Evolutionary conservation across 2,113 vertebrate species (phyloP).

Genomic region (Microcebus ravelobensis): DNA sequence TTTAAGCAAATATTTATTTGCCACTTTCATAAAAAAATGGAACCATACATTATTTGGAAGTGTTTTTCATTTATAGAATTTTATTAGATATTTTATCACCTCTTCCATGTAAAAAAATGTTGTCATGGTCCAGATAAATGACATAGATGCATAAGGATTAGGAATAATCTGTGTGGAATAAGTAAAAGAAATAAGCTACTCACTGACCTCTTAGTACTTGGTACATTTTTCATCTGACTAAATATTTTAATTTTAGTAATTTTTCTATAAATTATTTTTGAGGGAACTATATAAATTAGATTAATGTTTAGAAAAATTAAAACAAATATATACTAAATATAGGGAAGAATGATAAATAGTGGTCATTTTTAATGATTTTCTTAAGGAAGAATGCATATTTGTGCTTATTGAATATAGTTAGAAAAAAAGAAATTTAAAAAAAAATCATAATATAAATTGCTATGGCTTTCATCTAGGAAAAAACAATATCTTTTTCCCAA

Average conservation of each 20-base stretch:
- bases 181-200: conserved; percentile 43
- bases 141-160: conserved; percentile 21
- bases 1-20: background rate
- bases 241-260: conserved; percentile 43
- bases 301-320: conserved; percentile 40
- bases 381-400: background rate
- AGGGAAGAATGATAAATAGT: background rate
- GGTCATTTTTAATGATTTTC: conserved; percentile 14
- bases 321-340: conserved; percentile 4
- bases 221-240: conserved; percentile 10
- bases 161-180: conserved; percentile 32
- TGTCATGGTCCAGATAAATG: background rate
- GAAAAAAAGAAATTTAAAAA: background rate
- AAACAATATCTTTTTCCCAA: background rate
- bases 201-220: background rate
- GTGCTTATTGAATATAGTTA: background rate
- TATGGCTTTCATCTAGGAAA: background rate
- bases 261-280: conserved; percentile 13
- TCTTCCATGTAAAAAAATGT: background rate
- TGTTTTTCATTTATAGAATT: conserved; percentile 41
- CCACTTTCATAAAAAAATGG: background rate
- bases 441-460: background rate
- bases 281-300: background rate
- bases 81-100: conserved; percentile 18
- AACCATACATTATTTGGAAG: background rate